Conservation (phyloP, 2,113 vertebrate species). For the Agelaius phoeniceus region DNA sequence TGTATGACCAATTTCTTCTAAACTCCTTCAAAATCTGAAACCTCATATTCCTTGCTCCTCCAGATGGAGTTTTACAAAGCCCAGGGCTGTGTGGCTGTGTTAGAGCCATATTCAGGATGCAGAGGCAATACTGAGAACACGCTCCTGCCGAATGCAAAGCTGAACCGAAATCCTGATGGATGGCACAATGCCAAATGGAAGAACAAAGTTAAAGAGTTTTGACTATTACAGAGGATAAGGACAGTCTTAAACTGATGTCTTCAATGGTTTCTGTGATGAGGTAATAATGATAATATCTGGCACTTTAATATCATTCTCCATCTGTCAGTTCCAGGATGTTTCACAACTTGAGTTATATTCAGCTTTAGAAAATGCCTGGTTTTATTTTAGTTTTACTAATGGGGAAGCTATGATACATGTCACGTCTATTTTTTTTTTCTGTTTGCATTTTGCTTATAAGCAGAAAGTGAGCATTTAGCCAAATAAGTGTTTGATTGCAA, state of each 20-base stretch:
- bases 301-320: conserved; percentile 21
- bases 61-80: conserved; percentile 17
- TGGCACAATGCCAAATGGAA: neutral
- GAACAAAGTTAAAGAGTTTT: conserved; percentile 30
- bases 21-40: neutral
- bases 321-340: conserved; percentile 35
- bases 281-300: conserved; percentile 48
- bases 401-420: neutral
- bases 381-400: conserved; percentile 13
- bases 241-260: neutral
- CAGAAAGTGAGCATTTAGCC: neutral
- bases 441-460: neutral
- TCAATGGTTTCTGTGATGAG: neutral
- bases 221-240: neutral
- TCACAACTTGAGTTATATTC: conserved; percentile 23
- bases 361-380: conserved; percentile 5
- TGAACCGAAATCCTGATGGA: neutral
- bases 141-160: neutral
- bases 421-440: neutral
- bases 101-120: neutral
- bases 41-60: neutral
- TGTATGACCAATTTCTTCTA: neutral
- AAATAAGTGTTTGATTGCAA: neutral
- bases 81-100: neutral
- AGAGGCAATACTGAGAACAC: neutral